Evolutionary conservation across 2,113 vertebrate genomes (phyloP), one percentile per base, ranked within the genome.

Genomic region (Sylvilagus bachmani): DNA sequence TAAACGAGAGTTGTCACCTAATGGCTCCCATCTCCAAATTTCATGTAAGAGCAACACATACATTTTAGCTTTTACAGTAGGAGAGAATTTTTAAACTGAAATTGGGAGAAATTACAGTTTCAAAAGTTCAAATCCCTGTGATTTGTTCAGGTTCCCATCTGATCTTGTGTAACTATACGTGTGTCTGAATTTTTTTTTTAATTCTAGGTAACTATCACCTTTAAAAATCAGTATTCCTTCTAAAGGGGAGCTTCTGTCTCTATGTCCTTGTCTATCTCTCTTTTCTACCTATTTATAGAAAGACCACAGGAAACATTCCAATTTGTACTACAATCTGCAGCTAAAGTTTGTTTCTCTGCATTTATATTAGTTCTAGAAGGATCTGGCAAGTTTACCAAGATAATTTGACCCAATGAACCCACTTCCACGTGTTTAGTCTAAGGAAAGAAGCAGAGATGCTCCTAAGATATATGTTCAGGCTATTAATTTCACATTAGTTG

Each of bases 401-500:
- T 8, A 67, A 19, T 75, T 94, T 80, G 55, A 89, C 38, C 27
- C 38, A 91, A 64, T 21, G 33, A 61, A 73, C 81, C 51, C 2
- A 90, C 22, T 83, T 78, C 36, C 91, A 89, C 10, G 21, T 78
- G 33, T 93, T 86, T 95, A 80, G 89, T 70, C 31, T 89, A 70
- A 66, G 33, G 27, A 90, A 81, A 87, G 21, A 82, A 86, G n/a
- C 55, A 87, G 14, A 38, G 36, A 82, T 62, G 2, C 5, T 89
- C 79, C 90, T 74, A 58, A 95, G 74, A 85, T 78, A 58, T 88
- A 85, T 61, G 33, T 88, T 25, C 36, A 75, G 70, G 17, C 71
- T 55, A 81, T 27, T 92, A 17, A 86, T 38, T 95, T 74, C 38
- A 83, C 90, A 85, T 53, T 75, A 89, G 27, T 67, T 71, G 29